Conservation (phyloP, 1,140 invertebrate species). For the Dermatophagoides farinae region DNA sequence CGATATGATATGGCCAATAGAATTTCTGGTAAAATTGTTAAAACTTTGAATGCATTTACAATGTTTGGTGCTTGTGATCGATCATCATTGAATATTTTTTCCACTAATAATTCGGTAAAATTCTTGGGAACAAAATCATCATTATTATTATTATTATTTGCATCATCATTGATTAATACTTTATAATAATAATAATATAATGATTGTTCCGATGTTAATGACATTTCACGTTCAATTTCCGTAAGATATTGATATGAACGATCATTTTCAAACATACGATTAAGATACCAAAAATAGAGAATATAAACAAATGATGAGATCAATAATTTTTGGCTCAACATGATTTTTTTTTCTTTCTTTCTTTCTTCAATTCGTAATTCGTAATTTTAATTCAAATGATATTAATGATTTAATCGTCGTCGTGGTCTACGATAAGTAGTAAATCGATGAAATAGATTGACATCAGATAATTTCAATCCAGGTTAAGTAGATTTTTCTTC, state of each 20-base stretch:
- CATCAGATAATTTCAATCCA: no score
- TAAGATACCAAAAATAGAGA: background rate
- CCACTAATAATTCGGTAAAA: background rate
- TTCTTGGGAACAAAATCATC: no score
- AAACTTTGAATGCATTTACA: conserved; percentile 56
- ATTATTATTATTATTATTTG: background rate
- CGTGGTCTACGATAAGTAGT: no score
- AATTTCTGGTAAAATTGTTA: conserved; percentile 65
- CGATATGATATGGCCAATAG: conserved; percentile 27
- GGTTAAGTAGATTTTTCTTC: no score
- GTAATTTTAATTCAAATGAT: no score
- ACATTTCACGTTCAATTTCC: conserved; percentile 55
- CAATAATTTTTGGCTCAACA: background rate
- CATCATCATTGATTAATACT: conserved; percentile 41
- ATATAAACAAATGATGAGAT: background rate
- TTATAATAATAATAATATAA: conserved; percentile 76
- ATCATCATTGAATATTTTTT: conserved; percentile 45
- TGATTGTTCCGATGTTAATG: conserved; percentile 58
- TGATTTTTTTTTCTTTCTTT: no score
- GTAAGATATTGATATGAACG: conserved; percentile 60
- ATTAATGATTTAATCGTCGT: no score
- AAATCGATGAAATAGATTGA: no score
- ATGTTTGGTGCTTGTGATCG: conserved; percentile 53
- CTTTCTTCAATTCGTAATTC: no score
- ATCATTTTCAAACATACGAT: conserved; percentile 48